A percentile compares a stretch with the other conserved stretches of the same genome.
Conservation (phyloP, 2,113 vertebrate species). For the Pelecanus crispus region DNA sequence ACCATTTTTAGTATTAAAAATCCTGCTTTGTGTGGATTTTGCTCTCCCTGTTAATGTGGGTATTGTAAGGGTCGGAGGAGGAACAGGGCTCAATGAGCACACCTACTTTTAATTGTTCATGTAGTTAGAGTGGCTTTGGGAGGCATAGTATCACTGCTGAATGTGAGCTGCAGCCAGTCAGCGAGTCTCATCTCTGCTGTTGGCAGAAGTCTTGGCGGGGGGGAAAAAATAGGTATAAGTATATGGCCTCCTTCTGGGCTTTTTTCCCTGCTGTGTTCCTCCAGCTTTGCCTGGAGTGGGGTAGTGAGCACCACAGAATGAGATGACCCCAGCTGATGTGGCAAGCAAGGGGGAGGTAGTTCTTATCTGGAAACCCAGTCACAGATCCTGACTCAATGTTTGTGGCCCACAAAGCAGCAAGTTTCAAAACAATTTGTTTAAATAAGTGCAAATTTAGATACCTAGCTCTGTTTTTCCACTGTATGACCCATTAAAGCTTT, state of each 20-base stretch:
- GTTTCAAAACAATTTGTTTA: neutral
- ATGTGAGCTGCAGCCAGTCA: neutral
- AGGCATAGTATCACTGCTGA: neutral
- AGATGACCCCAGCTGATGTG: neutral
- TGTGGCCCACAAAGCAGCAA: neutral
- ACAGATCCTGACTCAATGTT: neutral
- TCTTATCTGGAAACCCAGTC: neutral
- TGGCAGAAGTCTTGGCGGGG: neutral
- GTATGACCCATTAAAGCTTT: neutral
- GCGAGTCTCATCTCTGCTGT: neutral
- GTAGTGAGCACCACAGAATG: neutral
- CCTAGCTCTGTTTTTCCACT: neutral
- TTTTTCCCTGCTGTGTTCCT: neutral
- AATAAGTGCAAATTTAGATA: neutral
- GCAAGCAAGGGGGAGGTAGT: neutral
- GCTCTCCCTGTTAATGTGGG: neutral
- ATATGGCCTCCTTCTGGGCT: neutral
- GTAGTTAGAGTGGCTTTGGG: neutral
- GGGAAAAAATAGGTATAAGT: accelerated
- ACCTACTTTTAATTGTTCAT: neutral
- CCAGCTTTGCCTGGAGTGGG: neutral
- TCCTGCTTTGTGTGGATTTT: neutral
- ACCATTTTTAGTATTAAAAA: neutral
- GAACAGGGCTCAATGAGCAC: neutral
- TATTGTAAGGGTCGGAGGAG: neutral